Base-by-base conservation (phyloP, 64 coral and sea anemone species). In the Montipora foliosa region DNA sequence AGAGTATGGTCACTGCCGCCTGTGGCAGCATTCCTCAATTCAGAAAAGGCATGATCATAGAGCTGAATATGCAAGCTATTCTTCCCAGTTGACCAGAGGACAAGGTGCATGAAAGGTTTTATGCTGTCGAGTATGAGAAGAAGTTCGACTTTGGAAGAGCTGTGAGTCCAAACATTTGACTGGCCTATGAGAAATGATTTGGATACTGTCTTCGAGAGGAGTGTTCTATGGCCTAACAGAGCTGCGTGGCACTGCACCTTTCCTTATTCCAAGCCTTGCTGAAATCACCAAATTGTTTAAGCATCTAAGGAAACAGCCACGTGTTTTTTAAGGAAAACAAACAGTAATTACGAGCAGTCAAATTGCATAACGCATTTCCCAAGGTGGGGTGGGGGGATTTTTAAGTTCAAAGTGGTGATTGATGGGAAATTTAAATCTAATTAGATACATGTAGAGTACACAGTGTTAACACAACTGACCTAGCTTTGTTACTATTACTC, bases 81-180 rank as follows among this genome's bases (percentile, higher is more conserved):
- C n/a, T 79, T 21, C 14, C 14, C 77, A 15, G 4, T 15, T 49
- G 47, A 51, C 13, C n/a, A 51, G 49, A 79, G 49, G 77, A 79
- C 77, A 79, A 47, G 4, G 16, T 13, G 47, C 47, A 6, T 48
- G 29, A 77, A 48, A 77, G 47, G 37, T 77, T 47, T 77, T 47
- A 77, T 77, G 75, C 75, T 77, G 44, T 77, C 1, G 75, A 77
- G 75, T 77, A 77, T 77, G 75, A 77, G 16, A 77, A 11, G 9
- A 77, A 77, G 46, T 77, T 77, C 16, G 49, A 44, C 44, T 15
- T 77, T 48, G 75, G 45, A 47, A 48, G 75, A 77, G 45, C 44
- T 4, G 16, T 77, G 9, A 77, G 75, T 47, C 9, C 44, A 77
- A 77, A 47, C 37, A 77, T 74, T 74, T 24, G 4, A 74, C 19